Conservation (phyloP, 2,888 invertebrate species). For the Idaea dimidiata region DNA sequence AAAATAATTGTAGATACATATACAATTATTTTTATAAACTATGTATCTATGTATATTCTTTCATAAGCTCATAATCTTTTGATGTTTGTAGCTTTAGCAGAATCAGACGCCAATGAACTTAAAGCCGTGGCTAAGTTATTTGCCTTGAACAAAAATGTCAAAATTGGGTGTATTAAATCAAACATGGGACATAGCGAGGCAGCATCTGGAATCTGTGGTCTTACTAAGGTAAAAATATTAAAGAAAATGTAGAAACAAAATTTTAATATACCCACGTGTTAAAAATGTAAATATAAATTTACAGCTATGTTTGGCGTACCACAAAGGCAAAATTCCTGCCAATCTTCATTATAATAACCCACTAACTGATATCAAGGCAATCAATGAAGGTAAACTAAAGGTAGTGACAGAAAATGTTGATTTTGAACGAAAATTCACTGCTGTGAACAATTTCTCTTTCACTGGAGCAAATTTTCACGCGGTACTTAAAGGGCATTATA, state of each 20-base stretch:
- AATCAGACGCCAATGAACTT: slow-evolving; percentile 83
- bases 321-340: slow-evolving; percentile 40
- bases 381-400: slow-evolving; percentile 37
- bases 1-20: too few species aligned
- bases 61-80: background rate
- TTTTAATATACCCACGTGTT: too few species aligned
- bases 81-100: slow-evolving; percentile 62
- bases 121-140: slow-evolving; percentile 81
- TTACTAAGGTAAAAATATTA: slow-evolving; percentile 68
- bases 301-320: slow-evolving; percentile 46
- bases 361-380: slow-evolving; percentile 24
- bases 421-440: slow-evolving; percentile 39
- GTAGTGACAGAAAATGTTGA: slow-evolving; percentile 35
- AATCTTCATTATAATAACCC: slow-evolving; percentile 44
- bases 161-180: slow-evolving; percentile 69
- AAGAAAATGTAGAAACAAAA: background rate
- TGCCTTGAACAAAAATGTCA: slow-evolving; percentile 71
- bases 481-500: slow-evolving; percentile 51
- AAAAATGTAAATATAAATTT: slow-evolving; percentile 12
- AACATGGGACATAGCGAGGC: slow-evolving; percentile 61
- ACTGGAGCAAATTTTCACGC: slow-evolving; percentile 50
- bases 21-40: too few species aligned
- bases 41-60: too few species aligned
- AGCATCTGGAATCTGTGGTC: slow-evolving; percentile 66
- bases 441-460: slow-evolving; percentile 49